These are phyloP conservation scores for Cabera pusaria DNA, from an alignment of 2,888 invertebrate genomes.

Conservation along the genomic window DNA sequence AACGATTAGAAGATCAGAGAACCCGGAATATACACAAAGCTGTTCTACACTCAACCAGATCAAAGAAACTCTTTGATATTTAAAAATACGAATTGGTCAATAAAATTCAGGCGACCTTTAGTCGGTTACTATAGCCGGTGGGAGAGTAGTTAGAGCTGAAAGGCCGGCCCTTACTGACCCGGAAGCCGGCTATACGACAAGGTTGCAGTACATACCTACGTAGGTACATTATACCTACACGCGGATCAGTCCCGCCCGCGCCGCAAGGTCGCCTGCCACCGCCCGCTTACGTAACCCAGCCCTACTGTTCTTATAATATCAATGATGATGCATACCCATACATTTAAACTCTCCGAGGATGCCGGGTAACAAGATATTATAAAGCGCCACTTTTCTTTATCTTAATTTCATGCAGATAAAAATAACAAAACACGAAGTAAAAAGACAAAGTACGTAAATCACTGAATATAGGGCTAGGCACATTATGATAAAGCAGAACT, in stretches of 20 bases:
- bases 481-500: no score
- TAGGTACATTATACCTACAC: slow-evolving; percentile 40
- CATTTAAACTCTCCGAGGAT: slow-evolving; percentile 13
- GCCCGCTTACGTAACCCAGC: slow-evolving; percentile 65
- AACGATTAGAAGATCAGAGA: slow-evolving; percentile 1
- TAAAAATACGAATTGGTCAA: slow-evolving; percentile 21
- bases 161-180: slow-evolving; percentile 72
- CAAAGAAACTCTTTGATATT: slow-evolving; percentile 22
- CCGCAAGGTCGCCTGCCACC: slow-evolving; percentile 47
- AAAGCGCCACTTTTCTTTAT: no score
- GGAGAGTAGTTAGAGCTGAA: slow-evolving; percentile 42
- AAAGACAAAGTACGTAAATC: no score
- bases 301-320: slow-evolving; percentile 47
- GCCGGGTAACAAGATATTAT: slow-evolving; percentile 1
- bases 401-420: no score
- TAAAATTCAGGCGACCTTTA: slow-evolving; percentile 32
- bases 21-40: slow-evolving; percentile 7
- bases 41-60: slow-evolving; percentile 9
- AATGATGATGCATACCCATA: slow-evolving; percentile 30
- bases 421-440: no score
- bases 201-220: slow-evolving; percentile 46
- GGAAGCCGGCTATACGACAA: slow-evolving; percentile 74
- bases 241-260: slow-evolving; percentile 38
- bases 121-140: slow-evolving; percentile 15
- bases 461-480: no score